Evolutionary conservation across 1,140 invertebrate species (phyloP).

Genomic region (Pseudomyrmex sp.): DNA sequence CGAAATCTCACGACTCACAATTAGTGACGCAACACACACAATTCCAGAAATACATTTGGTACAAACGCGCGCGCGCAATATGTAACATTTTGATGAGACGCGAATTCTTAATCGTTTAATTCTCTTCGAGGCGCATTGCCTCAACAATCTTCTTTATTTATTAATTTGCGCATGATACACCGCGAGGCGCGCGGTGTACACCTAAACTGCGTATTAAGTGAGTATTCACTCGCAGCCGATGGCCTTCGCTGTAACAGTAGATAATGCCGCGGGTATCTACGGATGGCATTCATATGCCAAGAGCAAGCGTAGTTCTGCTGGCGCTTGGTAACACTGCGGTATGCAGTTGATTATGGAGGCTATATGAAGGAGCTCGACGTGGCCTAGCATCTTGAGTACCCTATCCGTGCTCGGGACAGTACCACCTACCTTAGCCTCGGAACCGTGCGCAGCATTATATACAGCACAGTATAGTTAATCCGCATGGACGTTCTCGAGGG

Average conservation of each 20-base stretch:
- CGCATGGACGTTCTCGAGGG: constrained; percentile 71
- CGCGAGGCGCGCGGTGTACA: too few relatives aligned
- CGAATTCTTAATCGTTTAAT: too few relatives aligned
- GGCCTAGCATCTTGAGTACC: constrained; percentile 81
- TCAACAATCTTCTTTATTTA: neutral
- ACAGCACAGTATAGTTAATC: constrained; percentile 74
- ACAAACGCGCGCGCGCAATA: neutral
- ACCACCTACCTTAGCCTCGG: constrained; percentile 53
- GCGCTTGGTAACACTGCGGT: constrained; percentile 79
- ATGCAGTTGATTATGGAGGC: constrained; percentile 81
- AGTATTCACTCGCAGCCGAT: constrained; percentile 15
- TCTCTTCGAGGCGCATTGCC: too few relatives aligned
- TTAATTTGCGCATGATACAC: neutral
- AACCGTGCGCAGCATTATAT: constrained; percentile 71
- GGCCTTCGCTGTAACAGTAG: constrained; percentile 48
- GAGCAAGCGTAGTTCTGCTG: constrained; percentile 73
- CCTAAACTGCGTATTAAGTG: constrained; percentile 27
- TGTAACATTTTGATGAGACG: neutral
- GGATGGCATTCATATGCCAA: constrained; percentile 78
- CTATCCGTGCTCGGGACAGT: constrained; percentile 71
- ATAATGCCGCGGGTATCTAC: constrained; percentile 57
- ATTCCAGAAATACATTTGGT: neutral
- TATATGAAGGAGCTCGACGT: constrained; percentile 81
- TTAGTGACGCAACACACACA: constrained; percentile 31
- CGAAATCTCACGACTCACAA: constrained; percentile 21